Percentiles rank a stretch among this genome's conserved stretches.
Evolutionary conservation across 1,140 invertebrate species (phyloP).

Genomic region (Notospermus geniculatus): DNA sequence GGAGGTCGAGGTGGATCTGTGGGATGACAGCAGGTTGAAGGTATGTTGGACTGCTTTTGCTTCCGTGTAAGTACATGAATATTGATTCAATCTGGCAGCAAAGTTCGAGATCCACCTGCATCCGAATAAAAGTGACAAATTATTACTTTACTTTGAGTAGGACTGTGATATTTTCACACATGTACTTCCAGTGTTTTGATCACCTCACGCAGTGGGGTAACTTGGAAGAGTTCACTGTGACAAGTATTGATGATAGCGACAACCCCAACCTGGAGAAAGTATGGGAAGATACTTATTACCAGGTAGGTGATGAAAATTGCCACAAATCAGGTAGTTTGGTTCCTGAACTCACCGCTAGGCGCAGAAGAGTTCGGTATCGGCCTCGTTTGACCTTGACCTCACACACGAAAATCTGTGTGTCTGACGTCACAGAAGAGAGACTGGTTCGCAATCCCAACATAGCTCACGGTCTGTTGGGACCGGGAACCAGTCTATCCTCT

Average conservation of each 20-base stretch:
- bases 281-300: constrained; percentile 44
- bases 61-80: too few species aligned
- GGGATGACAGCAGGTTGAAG: constrained; percentile 49
- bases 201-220: constrained; percentile 44
- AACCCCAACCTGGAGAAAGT: constrained; percentile 25
- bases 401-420: too few species aligned
- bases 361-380: too few species aligned
- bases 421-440: too few species aligned
- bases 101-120: background rate
- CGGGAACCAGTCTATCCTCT: too few species aligned
- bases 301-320: too few species aligned
- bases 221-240: constrained; percentile 31
- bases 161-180: background rate
- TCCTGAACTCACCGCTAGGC: too few species aligned
- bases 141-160: background rate
- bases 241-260: constrained; percentile 26
- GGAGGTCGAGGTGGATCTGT: constrained; percentile 49
- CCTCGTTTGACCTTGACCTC: too few species aligned
- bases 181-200: constrained; percentile 43
- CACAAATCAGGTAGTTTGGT: too few species aligned
- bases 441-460: too few species aligned
- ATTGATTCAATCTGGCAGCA: too few species aligned
- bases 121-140: background rate
- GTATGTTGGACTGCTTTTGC: constrained; percentile 21
- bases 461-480: too few species aligned